Evolutionary conservation across 2,113 vertebrate genomes (phyloP), one percentile per base, ranked within the genome.

Genomic region (Perca fluviatilis): DNA sequence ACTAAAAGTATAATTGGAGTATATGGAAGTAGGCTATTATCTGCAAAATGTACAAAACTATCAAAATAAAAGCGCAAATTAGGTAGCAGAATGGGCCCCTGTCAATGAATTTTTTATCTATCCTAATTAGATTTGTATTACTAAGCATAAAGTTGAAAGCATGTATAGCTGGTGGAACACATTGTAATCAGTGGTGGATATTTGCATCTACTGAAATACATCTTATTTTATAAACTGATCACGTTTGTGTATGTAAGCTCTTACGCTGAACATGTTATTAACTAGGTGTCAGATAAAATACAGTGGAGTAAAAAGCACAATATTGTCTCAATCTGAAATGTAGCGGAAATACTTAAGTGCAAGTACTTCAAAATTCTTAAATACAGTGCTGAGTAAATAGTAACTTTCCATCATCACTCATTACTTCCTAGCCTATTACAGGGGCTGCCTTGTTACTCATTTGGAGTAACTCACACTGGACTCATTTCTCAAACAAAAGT

Each of bases 21-120:
- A 43, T 43, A 11, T 40, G 15, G 11, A 19, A 30, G 18, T 14
- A 27, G 2, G 27, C 27, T 27, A 5, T 33, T 30, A 14, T 30
- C 40, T 5, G 21, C 5, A 16, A 3, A 33, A 36, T 50, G 4
- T n/a, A 50, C 25, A 6, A 15, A 27, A 33, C 33, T 30, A 30
- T 56, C 36, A 47, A 67, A 49, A 67, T 47, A 33, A 33, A 58
- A 77, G 74, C 74, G 16, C 12, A 7, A 10, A 46, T 13, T 57
- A 61, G 12, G 11, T n/a, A 27, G 53, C 10, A 19, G 36, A 46
- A 11, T 19, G 15, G 15, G 1, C 14, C 5, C 19, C 14, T 27
- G 13, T 64, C 30, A 8, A 6, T 14, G 10, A 27, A 16, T 21
- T 47, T 47, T 36, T 21, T 56, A 30, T 11, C 23, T 5, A 9